Base-by-base conservation (phyloP, 92 coral and sea anemone genomes). In the Umimayanthus kanabou region DNA sequence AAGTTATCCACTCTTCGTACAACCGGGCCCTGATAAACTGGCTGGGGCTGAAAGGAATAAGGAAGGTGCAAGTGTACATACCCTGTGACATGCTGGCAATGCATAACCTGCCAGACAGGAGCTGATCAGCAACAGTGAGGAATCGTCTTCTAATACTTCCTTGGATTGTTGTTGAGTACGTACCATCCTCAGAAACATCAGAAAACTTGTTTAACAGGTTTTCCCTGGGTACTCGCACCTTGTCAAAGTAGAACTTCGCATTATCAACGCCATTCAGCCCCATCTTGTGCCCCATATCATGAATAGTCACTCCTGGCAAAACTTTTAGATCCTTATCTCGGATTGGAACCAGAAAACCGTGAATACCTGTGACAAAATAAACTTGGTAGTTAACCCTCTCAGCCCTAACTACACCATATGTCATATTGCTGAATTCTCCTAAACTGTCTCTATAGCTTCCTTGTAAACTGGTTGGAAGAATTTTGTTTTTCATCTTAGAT, bases 241-340 rank as follows among this genome's bases (percentile, higher is more conserved):
- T 95, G 73, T 95, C 96, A 81, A 95, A 95, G 86, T 86, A 87
- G 80, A 95, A 92, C 90, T 95, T 95, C 47, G 98, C 98, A 92
- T 95, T 95, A 94, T 95, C 98, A 5, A 95, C 98, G 5, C 98
- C 98, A 42, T 95, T 95, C 55, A 95, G 85, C 13, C 98, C 98
- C 94, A 95, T 95, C 91, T 95, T 95, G 88, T 93, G 98, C 4
- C 98, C 98, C 98, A 95, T 95, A 85, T 95, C 98, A 80, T 95
- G 95, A 80, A 95, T 92, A 39, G 88, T 90, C 40, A 91, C 92
- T 20, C 98, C 96, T 1, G 98, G 98, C 40, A 95, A 72, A 22
- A 79, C 93, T 25, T 94, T 86, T 3, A 95, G 98, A 67, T 94
- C 87, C 79, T 95, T 88, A 86, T 93, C 98, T 53, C 98, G 92